Percentiles rank a stretch among this genome's conserved stretches.
Evolutionary conservation across 2,888 invertebrate genomes (phyloP).

Genomic region (Caenorhabditis sp.): DNA sequence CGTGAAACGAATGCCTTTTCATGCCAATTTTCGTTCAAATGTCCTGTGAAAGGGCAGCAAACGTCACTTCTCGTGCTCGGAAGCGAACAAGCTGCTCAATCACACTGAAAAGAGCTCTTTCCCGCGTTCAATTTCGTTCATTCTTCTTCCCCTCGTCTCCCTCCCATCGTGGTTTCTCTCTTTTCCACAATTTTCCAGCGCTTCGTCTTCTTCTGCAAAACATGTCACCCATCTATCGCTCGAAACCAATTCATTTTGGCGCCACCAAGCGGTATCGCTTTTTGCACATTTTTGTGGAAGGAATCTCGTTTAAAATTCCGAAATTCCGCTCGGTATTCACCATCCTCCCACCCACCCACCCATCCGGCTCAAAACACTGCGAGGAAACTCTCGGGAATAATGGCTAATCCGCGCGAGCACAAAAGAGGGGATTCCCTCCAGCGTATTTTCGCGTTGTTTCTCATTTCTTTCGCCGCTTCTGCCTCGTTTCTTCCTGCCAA

Average conservation of each 20-base stretch:
- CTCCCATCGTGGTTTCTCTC: conserved; percentile 5
- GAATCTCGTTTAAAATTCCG: too few species aligned
- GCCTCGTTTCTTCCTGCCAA: conserved; percentile 10
- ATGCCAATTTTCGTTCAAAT: too few species aligned
- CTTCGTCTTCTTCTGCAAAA: not conserved
- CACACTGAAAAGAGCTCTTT: conserved; percentile 42
- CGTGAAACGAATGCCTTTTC: not conserved
- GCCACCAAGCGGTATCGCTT: not conserved
- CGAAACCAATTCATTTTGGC: conserved; percentile 27
- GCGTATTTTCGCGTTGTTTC: not conserved
- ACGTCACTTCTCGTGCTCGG: conserved; percentile 43
- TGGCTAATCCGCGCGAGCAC: conserved; percentile 8
- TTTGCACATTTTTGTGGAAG: not conserved
- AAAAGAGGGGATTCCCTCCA: conserved; percentile 10
- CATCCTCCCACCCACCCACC: too few species aligned
- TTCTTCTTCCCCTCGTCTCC: not conserved
- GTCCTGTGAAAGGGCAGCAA: not conserved
- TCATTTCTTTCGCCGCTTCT: not conserved
- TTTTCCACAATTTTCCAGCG: conserved; percentile 8
- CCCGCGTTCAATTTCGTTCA: not conserved
- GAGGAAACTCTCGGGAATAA: conserved; percentile 1
- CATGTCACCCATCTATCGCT: conserved; percentile 21
- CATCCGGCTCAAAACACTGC: too few species aligned
- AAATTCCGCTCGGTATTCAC: too few species aligned
- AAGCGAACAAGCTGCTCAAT: conserved; percentile 51